Conservation (phyloP, 2,888 invertebrate species). For the Suillia variegata region DNA sequence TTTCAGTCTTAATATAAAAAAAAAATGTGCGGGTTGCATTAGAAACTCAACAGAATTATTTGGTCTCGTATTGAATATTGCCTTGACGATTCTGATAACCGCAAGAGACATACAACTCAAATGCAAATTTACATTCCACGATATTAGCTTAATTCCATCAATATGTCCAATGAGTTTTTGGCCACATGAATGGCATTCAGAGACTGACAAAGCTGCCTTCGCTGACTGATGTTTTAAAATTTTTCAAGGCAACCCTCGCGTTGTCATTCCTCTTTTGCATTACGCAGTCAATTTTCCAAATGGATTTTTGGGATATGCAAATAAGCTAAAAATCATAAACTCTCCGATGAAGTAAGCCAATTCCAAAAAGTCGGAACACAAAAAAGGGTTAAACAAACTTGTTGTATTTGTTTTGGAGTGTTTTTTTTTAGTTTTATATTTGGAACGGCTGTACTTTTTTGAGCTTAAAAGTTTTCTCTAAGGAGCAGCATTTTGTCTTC, state of each 20-base stretch:
- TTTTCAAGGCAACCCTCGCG: not conserved
- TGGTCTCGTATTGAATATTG: too few relatives aligned
- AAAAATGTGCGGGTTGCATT: too few relatives aligned
- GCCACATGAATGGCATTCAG: too few relatives aligned
- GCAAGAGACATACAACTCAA: too few relatives aligned
- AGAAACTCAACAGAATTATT: too few relatives aligned
- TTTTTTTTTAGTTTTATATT: constrained; percentile 1
- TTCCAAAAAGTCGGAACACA: not conserved
- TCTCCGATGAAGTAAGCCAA: not conserved
- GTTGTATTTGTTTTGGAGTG: not conserved
- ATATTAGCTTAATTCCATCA: too few relatives aligned
- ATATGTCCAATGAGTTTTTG: too few relatives aligned
- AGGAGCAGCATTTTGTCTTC: not conserved
- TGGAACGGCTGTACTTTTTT: not conserved
- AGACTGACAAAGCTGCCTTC: too few relatives aligned
- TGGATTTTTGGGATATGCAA: constrained; percentile 23
- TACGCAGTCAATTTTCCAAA: constrained; percentile 23
- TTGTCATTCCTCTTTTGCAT: not conserved
- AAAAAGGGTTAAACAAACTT: constrained; percentile 34
- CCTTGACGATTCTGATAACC: too few relatives aligned
- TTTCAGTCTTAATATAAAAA: too few relatives aligned
- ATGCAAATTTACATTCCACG: too few relatives aligned
- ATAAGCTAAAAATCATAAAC: constrained; percentile 14
- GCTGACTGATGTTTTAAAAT: not conserved
- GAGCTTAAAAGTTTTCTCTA: not conserved